A percentile compares a stretch with the other conserved stretches of the same genome.
Conservation (phyloP, 2,113 vertebrate species). For the Lontra canadensis region DNA sequence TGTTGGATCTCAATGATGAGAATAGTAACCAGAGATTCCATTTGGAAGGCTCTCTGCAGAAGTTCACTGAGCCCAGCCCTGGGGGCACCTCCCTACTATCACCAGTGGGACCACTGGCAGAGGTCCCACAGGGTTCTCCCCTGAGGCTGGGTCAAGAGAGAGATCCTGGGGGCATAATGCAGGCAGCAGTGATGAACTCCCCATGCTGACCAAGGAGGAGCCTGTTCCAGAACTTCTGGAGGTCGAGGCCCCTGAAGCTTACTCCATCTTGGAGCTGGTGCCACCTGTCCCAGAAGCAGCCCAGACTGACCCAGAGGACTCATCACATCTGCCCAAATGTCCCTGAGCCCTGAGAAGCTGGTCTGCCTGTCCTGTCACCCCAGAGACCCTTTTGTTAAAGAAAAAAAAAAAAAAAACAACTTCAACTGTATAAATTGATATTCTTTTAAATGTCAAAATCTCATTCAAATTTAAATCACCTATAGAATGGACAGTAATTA, state of each 20-base stretch:
- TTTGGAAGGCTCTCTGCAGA: constrained; percentile 75
- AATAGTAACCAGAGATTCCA: constrained; percentile 80
- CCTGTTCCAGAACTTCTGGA: constrained; percentile 74
- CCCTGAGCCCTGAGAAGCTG: constrained; percentile 73
- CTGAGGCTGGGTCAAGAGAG: constrained; percentile 73
- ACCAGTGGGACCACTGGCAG: constrained; percentile 59
- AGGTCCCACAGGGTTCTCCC: constrained; percentile 63
- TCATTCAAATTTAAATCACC: not conserved
- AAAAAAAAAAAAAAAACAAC: not conserved
- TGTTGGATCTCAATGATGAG: constrained; percentile 81
- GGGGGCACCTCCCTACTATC: constrained; percentile 71
- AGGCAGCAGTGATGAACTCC: constrained; percentile 60
- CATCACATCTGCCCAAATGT: constrained; percentile 76
- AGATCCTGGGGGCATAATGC: not conserved
- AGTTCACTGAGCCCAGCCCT: constrained; percentile 68
- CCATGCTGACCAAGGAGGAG: constrained; percentile 79
- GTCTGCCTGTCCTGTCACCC: constrained; percentile 56
- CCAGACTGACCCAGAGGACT: constrained; percentile 77
- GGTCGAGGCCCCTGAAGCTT: constrained; percentile 74
- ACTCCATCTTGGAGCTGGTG: constrained; percentile 77
- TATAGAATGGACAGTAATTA: not conserved
- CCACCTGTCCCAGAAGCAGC: constrained; percentile 75
- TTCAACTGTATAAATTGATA: not conserved
- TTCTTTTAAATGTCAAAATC: not conserved
- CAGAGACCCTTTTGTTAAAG: constrained; percentile 68